These are phyloP conservation scores for human DNA, from an alignment of 2,113 vertebrate species.

Conservation along the genomic window DNA sequence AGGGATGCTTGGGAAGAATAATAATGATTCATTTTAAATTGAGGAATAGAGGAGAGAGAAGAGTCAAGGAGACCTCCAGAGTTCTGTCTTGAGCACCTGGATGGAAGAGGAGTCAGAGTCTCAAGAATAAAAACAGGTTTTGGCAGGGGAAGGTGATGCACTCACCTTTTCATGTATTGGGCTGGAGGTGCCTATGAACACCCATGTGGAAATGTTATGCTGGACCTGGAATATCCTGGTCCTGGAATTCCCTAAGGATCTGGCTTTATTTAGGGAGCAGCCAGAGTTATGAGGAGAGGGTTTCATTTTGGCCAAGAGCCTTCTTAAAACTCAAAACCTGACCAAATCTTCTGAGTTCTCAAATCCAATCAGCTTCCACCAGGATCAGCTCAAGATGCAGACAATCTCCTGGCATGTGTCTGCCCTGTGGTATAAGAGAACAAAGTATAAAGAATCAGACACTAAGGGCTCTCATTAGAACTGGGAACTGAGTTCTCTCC, in stretches of 20 bases:
- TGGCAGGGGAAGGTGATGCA: neutral
- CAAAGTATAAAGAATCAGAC: neutral
- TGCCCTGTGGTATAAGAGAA: neutral
- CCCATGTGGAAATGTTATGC: neutral
- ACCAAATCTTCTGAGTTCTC: neutral
- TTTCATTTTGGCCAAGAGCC: neutral
- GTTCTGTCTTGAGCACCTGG: neutral
- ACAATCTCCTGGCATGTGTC: neutral
- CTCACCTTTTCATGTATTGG: neutral
- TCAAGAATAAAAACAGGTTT: neutral
- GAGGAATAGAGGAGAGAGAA: neutral
- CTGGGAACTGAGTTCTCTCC: neutral
- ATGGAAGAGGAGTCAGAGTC: neutral
- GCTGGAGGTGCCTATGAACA: neutral
- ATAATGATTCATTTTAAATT: neutral
- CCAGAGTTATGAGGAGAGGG: neutral
- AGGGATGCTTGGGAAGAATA: neutral
- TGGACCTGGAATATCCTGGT: neutral
- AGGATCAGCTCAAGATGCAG: neutral
- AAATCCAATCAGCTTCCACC: neutral
- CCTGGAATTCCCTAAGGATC: neutral
- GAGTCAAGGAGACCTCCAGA: neutral
- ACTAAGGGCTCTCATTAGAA: neutral
- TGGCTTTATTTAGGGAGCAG: neutral
- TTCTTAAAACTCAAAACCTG: constrained; percentile 13